Evolutionary conservation across 2,797 vertebrate species (phyloP).

Genomic region (Sebastes vulpes): DNA sequence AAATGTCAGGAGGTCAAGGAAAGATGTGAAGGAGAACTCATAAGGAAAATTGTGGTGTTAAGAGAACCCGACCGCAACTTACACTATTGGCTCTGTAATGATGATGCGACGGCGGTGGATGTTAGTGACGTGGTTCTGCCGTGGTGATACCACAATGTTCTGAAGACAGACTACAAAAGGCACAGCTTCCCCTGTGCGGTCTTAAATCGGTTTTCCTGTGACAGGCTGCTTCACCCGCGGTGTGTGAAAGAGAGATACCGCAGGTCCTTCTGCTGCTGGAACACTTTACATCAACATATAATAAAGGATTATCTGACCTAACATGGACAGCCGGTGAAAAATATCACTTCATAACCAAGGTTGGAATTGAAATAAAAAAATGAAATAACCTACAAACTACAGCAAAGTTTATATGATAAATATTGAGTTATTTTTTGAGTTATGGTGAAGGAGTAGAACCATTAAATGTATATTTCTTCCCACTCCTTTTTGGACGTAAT

Average conservation of each 20-base stretch:
- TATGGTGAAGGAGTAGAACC: neutral
- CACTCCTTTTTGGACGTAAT: too few relatives aligned
- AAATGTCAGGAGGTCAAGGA: too few relatives aligned
- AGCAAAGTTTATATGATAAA: neutral
- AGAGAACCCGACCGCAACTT: too few relatives aligned
- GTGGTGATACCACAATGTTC: neutral
- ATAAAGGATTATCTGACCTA: neutral
- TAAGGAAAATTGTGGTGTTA: too few relatives aligned
- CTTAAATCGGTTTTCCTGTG: neutral
- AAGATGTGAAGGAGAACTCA: too few relatives aligned
- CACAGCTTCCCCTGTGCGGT: neutral
- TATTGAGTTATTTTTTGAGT: neutral
- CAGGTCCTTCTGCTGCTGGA: too few relatives aligned
- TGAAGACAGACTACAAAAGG: neutral
- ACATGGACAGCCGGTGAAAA: neutral
- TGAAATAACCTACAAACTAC: neutral
- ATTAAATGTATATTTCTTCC: too few relatives aligned
- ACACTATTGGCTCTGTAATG: too few relatives aligned
- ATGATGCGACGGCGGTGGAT: neutral
- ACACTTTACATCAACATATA: too few relatives aligned
- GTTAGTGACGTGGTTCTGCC: neutral
- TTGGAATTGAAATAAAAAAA: neutral
- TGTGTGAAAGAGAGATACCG: too few relatives aligned
- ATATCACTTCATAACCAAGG: neutral
- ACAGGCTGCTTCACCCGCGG: neutral